Base-by-base conservation (phyloP, 2,113 vertebrate species). In the Ictalurus punctatus region DNA sequence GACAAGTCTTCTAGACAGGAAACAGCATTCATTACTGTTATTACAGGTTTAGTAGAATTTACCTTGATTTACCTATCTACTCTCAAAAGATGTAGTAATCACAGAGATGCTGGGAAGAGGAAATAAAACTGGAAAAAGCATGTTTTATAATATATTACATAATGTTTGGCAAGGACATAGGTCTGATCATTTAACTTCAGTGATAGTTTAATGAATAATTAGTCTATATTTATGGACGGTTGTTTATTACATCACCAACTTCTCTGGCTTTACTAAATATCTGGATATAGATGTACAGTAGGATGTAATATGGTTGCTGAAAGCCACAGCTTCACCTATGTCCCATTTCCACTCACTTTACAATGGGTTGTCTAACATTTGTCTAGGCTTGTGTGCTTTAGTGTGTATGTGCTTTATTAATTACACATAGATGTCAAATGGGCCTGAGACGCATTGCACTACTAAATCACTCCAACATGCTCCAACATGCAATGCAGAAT, bases 1-100 rank as follows among this genome's bases (percentile, higher is more conserved):
- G 90, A 78, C 79, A 86, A 61, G 40, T 54, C 10, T 27, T 67
- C 73, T 25, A 17, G 54, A 79, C 90, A 58, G 86, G 67, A 90
- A 88, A 65, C 59, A 21, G 6, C 27, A 58, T 81, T 69, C 16
- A 83, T 85, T 71, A 69, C 67, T 81, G 83, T 85, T 84, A 84
- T 85, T 74, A 86, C 23, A 88, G 17, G 52, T 73, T 59, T 78
- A 81, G 5, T 74, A 44, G 63, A 65, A 52, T 78, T 74, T 63
- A 84, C 54, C 63, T 19, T 82, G 21, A 86, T n/a, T n/a, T n/a
- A 58, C 13, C 44, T 59, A 76, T 86, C 21, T 63, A 73, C 54
- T 76, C 13, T n/a, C 8, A 40, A 27, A 79, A 48, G 23, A 44
- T 71, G 23, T 21, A 63, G 54, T 25, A 37, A 83, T 37, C 21